A percentile compares a stretch with the other conserved stretches of the same genome.
phyloP scores from a whole-genome alignment of 2,888 invertebrate genomes.

The Drosophila affinis region DNA sequence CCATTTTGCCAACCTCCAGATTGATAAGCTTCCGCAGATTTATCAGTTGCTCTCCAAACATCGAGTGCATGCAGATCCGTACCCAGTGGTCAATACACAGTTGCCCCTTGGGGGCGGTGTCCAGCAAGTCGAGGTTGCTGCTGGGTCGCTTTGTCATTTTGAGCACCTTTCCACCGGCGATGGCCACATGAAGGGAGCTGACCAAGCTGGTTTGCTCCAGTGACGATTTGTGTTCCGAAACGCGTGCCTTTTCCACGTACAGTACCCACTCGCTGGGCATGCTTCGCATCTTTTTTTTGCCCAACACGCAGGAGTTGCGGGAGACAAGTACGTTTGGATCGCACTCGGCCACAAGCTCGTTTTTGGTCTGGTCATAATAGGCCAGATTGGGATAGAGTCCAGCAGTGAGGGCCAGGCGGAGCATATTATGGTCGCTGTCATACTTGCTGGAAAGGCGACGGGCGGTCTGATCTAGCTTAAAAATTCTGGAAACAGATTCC shows the following conservation, averaged over 20 bases:
- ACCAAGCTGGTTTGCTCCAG: slow-evolving; percentile 92
- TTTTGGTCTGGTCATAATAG: slow-evolving; percentile 87
- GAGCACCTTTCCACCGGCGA: slow-evolving; percentile 85
- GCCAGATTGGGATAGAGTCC: slow-evolving; percentile 96
- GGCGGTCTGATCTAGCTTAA: slow-evolving; percentile 88
- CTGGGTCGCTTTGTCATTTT: slow-evolving; percentile 10
- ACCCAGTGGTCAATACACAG: slow-evolving; percentile 42
- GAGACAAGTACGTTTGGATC: slow-evolving; percentile 85
- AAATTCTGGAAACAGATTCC: slow-evolving; percentile 88
- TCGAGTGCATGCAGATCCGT: slow-evolving; percentile 16
- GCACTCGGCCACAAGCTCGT: slow-evolving; percentile 87
- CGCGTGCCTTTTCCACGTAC: slow-evolving; percentile 92
- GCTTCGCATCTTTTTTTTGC: slow-evolving; percentile 60
- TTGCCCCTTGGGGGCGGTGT: not conserved
- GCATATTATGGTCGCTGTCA: slow-evolving; percentile 89
- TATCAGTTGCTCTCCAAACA: slow-evolving; percentile 24
- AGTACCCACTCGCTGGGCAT: slow-evolving; percentile 92
- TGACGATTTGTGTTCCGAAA: slow-evolving; percentile 87
- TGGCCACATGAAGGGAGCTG: slow-evolving; percentile 90
- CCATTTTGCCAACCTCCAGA: not conserved
- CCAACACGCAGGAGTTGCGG: slow-evolving; percentile 85
- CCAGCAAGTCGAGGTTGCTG: not conserved
- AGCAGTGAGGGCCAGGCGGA: slow-evolving; percentile 94
- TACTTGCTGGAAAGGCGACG: slow-evolving; percentile 13
- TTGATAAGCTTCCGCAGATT: slow-evolving; percentile 79